A percentile compares a stretch with the other conserved stretches of the same genome.
These are phyloP conservation scores for Corynorhinus townsendii DNA, from an alignment of 2,113 vertebrate genomes.

Conservation along the genomic window DNA sequence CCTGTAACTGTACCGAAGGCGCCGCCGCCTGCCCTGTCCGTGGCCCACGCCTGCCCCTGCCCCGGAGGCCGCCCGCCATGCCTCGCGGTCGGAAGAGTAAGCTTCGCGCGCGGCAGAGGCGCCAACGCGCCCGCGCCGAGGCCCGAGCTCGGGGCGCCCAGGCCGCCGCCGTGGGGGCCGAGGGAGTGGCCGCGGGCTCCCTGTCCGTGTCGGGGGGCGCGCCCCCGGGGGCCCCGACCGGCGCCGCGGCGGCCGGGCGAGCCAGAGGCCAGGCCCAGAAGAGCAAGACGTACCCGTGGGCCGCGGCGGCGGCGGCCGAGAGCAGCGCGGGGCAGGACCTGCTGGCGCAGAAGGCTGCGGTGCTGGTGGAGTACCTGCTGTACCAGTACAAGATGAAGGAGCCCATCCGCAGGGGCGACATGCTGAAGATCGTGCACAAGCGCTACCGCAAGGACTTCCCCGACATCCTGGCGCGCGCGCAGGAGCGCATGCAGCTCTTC, in stretches of 20 bases:
- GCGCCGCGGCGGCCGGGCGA: no score
- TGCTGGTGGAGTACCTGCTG: not conserved
- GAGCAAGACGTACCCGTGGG: no score
- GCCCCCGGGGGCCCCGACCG: no score
- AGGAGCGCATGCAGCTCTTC: not conserved
- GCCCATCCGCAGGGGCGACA: not conserved
- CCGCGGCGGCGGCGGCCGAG: no score
- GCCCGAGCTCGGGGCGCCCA: not conserved
- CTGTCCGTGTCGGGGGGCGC: no score
- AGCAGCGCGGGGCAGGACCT: not conserved
- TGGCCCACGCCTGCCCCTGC: no score
- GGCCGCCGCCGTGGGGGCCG: no score
- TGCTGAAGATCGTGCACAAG: not conserved
- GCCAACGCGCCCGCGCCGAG: not conserved
- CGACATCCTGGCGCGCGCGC: not conserved
- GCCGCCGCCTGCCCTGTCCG: no score
- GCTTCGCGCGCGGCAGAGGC: not conserved
- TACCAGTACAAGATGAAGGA: not conserved
- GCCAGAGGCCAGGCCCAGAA: no score
- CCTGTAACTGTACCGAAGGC: no score
- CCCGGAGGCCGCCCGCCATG: not conserved
- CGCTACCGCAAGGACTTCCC: not conserved
- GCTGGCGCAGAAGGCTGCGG: not conserved
- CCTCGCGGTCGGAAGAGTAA: not conserved
- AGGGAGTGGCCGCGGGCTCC: no score